Evolutionary conservation across 2,113 vertebrate species (phyloP), one percentile per base, ranked within the genome.

Genomic region (Xyrauchen texanus): DNA sequence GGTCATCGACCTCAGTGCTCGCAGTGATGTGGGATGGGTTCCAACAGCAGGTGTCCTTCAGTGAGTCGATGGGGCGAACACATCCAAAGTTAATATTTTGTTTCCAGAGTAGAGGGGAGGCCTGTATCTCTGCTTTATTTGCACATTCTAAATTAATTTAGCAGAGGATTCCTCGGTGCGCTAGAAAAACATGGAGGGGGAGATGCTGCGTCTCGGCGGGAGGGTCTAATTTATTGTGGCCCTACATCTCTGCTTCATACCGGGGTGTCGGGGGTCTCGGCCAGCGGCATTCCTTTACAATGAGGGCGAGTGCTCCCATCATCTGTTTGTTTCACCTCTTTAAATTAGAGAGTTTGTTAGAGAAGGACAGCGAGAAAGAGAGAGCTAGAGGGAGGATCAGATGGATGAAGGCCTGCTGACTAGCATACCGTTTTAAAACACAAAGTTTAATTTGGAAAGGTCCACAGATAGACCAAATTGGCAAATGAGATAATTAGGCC

Each of bases 61-160:
- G 77, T 84, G 79, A 83, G 85, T 87, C 78, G 72, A 87, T 76
- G 75, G 78, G 85, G 86, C 85, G 85, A 88, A 83, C 83, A 88
- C 88, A 85, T 92, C 90, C 91, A 92, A 93, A 93, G 90, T 92
- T 93, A 92, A 93, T 92, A 93, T 91, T 92, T 88, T 91, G 88
- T 87, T 92, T 92, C 81, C 88, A 87, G 86, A 88, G 89, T 92
- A 89, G 90, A 88, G 85, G 89, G 88, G 89, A 89, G 90, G 89
- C 86, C 88, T 90, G 88, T 89, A 88, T 91, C 89, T 86, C 82
- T 68, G 80, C 88, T 92, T 91, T 93, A 91, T 92, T 93, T 92
- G 90, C 91, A 89, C 92, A 92, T 88, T 89, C 90, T 90, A 93
- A 89, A 93, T 92, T 92, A 90, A 93, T 93, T 94, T 93, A 91